Percentiles rank a stretch among this genome's conserved stretches.
These are phyloP conservation scores for Pseudotriccus pelzelni DNA, from an alignment of 2,797 vertebrate species.

Conservation along the genomic window DNA sequence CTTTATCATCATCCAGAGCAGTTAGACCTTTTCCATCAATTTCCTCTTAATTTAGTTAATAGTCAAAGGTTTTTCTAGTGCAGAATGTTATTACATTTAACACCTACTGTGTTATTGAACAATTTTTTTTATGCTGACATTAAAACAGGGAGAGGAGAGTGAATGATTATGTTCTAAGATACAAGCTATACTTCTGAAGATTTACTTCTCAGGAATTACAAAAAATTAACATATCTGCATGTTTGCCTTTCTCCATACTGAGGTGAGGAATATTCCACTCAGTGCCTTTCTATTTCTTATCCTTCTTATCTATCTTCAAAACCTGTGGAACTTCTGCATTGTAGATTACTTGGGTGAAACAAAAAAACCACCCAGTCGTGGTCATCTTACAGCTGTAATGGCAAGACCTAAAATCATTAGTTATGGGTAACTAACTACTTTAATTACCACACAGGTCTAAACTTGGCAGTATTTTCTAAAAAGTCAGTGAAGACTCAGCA, in stretches of 20 bases:
- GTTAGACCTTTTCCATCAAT: slow-evolving; percentile 1
- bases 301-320: neutral
- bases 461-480: neutral
- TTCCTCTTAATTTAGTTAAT: slow-evolving; percentile 39
- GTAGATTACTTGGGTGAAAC: neutral
- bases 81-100: slow-evolving; percentile 19
- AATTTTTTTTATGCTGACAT: slow-evolving; percentile 45
- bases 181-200: slow-evolving; percentile 6
- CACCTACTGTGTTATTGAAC: slow-evolving; percentile 47
- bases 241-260: neutral
- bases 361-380: fast-evolving
- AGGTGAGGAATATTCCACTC: neutral
- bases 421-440: neutral
- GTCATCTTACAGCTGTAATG: neutral
- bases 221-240: neutral
- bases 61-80: slow-evolving; percentile 24
- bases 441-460: neutral
- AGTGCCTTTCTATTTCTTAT: neutral
- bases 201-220: neutral
- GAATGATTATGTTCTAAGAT: slow-evolving; percentile 19
- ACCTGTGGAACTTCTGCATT: neutral
- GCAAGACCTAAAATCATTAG: neutral
- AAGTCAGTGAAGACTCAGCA: neutral
- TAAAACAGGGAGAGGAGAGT: slow-evolving; percentile 9
- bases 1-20: neutral